Evolutionary conservation across 2,113 vertebrate genomes (phyloP), one percentile per base, ranked within the genome.

Genomic region (Hemiscyllium ocellatum): DNA sequence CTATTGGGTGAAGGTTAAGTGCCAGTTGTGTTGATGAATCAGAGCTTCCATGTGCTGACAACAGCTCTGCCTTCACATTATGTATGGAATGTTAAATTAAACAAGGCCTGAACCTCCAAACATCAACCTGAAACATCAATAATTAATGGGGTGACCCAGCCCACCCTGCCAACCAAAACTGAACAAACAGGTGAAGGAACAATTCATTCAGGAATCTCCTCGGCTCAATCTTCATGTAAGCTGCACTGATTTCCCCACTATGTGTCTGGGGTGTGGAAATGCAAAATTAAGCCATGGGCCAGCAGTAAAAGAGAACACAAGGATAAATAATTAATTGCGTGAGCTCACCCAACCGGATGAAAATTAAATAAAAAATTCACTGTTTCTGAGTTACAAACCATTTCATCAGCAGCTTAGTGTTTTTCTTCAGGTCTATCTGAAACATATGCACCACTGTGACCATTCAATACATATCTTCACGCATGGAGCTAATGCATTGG

Each of bases 281-380:
- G 22, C 86, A 89, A 89, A 89, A 56, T 89, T 89, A 89, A 89
- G 52, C 7, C 8, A 20, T 22, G 24, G 0, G 50, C 50, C 86
- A 90, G 52, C 26, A 15, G 52, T 17, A 24, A 12, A 12, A 61
- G 52, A 4, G 26, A 56, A 61, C 15, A 26, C 26, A 10, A 90
- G 29, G 52, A 17, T 90, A 61, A 90, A 61, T 90, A 26, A 90
- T 56, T 61, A 61, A 90, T 61, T 56, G 52, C n/a, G 29, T 33
- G 50, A 33, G 26, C 33, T 52, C 3, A 52, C 26, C 52, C 10
- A 29, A n/a, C 3, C 24, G 24, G 47, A 52, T 52, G 47, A 90
- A 89, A 89, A 8, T 89, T 89, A 56, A 61, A 61, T 90, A 61
- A 90, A 90, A 61, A 61, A 90, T 90, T 52, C 87, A 90, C 56